Conservation (phyloP, 2,113 vertebrate species). For the Catharus bicknelli region DNA sequence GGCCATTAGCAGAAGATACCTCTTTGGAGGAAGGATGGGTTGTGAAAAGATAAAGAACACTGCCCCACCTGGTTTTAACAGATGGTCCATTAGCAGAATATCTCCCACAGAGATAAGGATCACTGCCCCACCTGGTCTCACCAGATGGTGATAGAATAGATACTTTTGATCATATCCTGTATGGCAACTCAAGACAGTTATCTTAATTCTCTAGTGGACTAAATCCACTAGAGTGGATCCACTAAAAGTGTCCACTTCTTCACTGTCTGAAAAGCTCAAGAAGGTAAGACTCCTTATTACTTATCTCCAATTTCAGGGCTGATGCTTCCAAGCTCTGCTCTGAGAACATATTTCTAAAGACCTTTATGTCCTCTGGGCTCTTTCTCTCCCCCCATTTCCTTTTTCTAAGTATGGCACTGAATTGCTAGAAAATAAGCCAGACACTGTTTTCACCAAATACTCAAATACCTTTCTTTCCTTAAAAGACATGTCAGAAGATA, state of each 20-base stretch:
- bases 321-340: neutral
- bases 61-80: too few relatives aligned
- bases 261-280: neutral
- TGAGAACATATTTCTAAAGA: neutral
- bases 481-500: neutral
- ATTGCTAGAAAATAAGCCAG: neutral
- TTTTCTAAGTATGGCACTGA: neutral
- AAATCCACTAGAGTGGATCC: neutral
- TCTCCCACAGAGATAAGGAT: too few relatives aligned
- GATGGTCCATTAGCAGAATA: too few relatives aligned
- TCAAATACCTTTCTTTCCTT: neutral
- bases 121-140: too few relatives aligned
- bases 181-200: neutral
- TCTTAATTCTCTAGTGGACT: neutral
- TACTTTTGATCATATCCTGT: too few relatives aligned
- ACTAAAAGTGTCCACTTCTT: neutral
- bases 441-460: neutral
- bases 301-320: neutral
- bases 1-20: too few relatives aligned
- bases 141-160: too few relatives aligned
- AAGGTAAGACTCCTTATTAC: neutral
- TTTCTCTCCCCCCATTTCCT: accelerated
- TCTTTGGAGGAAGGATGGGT: too few relatives aligned
- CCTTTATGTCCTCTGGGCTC: neutral
- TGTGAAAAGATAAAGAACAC: too few relatives aligned